Percentiles rank a stretch among this genome's conserved stretches.
Evolutionary conservation across 2,888 invertebrate species (phyloP).

Genomic region (Labia minor): DNA sequence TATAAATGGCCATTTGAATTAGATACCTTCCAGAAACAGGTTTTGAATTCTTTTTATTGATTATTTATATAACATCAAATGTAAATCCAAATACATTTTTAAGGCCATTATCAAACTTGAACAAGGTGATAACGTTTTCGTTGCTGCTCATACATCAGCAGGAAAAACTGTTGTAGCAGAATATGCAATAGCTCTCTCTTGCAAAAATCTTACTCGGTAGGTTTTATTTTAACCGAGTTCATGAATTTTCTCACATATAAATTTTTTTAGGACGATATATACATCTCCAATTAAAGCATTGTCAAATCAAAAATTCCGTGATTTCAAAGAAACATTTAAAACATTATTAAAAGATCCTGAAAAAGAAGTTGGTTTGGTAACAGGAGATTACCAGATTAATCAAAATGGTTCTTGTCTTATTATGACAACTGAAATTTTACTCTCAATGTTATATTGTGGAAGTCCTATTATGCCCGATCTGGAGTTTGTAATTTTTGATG

Average conservation of each 20-base stretch:
- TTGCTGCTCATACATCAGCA: constrained; percentile 98
- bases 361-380: constrained; percentile 77
- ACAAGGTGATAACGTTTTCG: constrained; percentile 89
- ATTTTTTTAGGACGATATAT: constrained; percentile 64
- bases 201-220: constrained; percentile 78
- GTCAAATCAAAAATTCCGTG: constrained; percentile 97
- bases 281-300: constrained; percentile 98
- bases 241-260: not conserved
- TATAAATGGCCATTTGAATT: constrained; percentile 80
- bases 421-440: constrained; percentile 98
- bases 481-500: constrained; percentile 98
- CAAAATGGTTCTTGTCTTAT: constrained; percentile 88
- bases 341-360: constrained; percentile 22
- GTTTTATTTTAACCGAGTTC: not conserved
- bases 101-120: constrained; percentile 87
- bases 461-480: constrained; percentile 91
- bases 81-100: constrained; percentile 5
- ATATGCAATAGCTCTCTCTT: constrained; percentile 94
- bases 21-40: constrained; percentile 93
- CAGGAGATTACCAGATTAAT: constrained; percentile 93
- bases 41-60: constrained; percentile 28
- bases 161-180: constrained; percentile 99
- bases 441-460: constrained; percentile 89
- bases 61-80: constrained; percentile 15
- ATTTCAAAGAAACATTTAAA: constrained; percentile 84